Evolutionary conservation across 2,888 invertebrate species (phyloP), one percentile per base, ranked within the genome.

Genomic region (Chouioia cunea): DNA sequence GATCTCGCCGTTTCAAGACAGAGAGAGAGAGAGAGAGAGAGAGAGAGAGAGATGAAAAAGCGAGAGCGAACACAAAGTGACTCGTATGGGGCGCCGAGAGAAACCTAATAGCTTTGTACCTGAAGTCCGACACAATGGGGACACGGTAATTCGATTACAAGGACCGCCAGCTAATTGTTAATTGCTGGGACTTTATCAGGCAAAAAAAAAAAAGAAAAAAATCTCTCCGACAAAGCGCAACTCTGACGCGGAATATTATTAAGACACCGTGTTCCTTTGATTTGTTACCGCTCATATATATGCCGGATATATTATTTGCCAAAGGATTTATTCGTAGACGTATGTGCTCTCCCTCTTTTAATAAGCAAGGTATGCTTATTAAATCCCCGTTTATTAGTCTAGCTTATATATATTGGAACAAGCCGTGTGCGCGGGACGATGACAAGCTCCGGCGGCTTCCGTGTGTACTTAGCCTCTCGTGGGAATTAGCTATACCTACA

Each of bases 161-260:
- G 85, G 81, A 83, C 85, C 85, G 85, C 85, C 84, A 78, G 84
- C 83, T 85, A 85, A 85, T 85, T 85, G 84, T 84, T 84, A 85
- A 85, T 85, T 85, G 83, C 82, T 80, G 22, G 15, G 18, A 81
- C 79, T 36, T 36, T 12, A 36, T 36, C 50, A 12, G 16, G 18
- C 16, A 54, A 14, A 1, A 15, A 36, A 4, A 23, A 14, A 52
- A 15, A 63, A 53, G 64, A 52, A 54, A 58, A 74, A 70, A 76
- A 76, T 76, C 75, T 65, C 73, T 79, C 82, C 83, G 83, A 83
- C 82, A 82, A 82, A 82, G 79, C 74, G 76, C 76, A 75, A 72
- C 74, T 68, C 78, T 77, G 79, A 82, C 63, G 75, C 69, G 76
- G 74, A 78, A 80, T 79, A 80, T 82, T 82, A 81, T 82, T 82